Conservation (phyloP, 92 coral and sea anemone species). For the Pocillopora meandrina region DNA sequence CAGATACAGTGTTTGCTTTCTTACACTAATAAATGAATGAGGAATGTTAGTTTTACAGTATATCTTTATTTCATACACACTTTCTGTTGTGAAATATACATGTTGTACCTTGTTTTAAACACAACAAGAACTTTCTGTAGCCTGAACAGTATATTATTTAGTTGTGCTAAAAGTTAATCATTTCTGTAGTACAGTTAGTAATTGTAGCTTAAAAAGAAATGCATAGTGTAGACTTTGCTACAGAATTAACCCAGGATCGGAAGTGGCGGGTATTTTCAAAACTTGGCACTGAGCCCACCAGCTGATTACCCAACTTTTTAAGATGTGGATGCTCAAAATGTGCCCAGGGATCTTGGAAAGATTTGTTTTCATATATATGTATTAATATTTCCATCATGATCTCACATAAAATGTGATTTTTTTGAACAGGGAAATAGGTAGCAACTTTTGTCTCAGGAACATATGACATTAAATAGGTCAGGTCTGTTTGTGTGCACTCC, state of each 20-base stretch:
- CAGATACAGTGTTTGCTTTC: too few relatives aligned
- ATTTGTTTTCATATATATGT: slow-evolving; percentile 49
- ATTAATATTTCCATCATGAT: slow-evolving; percentile 42
- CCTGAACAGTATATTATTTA: too few relatives aligned
- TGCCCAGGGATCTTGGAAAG: slow-evolving; percentile 42
- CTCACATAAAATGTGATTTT: slow-evolving; percentile 33
- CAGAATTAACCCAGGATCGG: slow-evolving; percentile 45
- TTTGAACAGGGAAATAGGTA: slow-evolving; percentile 43
- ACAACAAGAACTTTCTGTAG: too few relatives aligned
- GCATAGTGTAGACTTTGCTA: slow-evolving; percentile 38
- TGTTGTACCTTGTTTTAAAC: too few relatives aligned
- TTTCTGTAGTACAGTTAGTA: not conserved
- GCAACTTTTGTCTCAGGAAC: slow-evolving; percentile 31
- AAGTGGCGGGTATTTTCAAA: slow-evolving; percentile 45
- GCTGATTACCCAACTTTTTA: slow-evolving; percentile 41
- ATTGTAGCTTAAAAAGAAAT: not conserved
- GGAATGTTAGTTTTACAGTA: too few relatives aligned
- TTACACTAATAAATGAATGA: too few relatives aligned
- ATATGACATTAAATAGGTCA: slow-evolving; percentile 43
- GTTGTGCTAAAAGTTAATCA: too few relatives aligned
- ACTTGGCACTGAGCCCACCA: slow-evolving; percentile 32
- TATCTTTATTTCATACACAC: too few relatives aligned
- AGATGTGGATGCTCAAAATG: slow-evolving; percentile 43
- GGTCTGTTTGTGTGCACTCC: slow-evolving; percentile 48
- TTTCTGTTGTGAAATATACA: too few relatives aligned